A percentile compares a stretch with the other conserved stretches of the same genome.
phyloP scores from a whole-genome alignment of 2,888 invertebrate species.

The Hesperia comma region DNA sequence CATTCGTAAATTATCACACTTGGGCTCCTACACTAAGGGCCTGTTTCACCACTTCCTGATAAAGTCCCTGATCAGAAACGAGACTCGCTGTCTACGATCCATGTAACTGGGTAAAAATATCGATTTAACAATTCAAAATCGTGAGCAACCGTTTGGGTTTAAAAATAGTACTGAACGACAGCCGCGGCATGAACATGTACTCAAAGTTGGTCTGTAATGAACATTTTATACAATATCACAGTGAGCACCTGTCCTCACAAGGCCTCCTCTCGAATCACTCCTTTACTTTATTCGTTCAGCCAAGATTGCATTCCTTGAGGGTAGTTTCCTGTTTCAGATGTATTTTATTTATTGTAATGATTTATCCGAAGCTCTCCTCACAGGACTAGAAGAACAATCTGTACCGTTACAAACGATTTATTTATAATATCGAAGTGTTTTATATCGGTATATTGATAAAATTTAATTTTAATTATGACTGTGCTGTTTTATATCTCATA shows the following conservation, averaged over 20 bases:
- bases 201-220: background rate
- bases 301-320: conserved; percentile 40
- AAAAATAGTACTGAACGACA: background rate
- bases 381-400: conserved; percentile 31
- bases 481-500: conserved; percentile 83
- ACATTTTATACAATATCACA: conserved; percentile 54
- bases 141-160: too few relatives aligned
- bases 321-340: conserved; percentile 38
- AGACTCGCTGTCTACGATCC: too few relatives aligned
- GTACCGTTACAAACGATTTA: conserved; percentile 44
- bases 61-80: too few relatives aligned
- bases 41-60: too few relatives aligned
- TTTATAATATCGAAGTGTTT: conserved; percentile 61
- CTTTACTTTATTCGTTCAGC: conserved; percentile 39
- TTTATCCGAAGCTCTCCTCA: conserved; percentile 33
- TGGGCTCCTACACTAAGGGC: too few relatives aligned
- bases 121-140: too few relatives aligned
- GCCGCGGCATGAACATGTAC: background rate
- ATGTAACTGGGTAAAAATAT: too few relatives aligned
- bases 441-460: conserved; percentile 69
- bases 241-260: conserved; percentile 52
- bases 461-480: conserved; percentile 80
- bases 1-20: too few relatives aligned
- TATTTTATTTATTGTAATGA: conserved; percentile 15
- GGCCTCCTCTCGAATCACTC: conserved; percentile 23